These are phyloP conservation scores for Coptodon bakossiorum DNA, from an alignment of 2,113 vertebrate genomes.

Conservation along the genomic window DNA sequence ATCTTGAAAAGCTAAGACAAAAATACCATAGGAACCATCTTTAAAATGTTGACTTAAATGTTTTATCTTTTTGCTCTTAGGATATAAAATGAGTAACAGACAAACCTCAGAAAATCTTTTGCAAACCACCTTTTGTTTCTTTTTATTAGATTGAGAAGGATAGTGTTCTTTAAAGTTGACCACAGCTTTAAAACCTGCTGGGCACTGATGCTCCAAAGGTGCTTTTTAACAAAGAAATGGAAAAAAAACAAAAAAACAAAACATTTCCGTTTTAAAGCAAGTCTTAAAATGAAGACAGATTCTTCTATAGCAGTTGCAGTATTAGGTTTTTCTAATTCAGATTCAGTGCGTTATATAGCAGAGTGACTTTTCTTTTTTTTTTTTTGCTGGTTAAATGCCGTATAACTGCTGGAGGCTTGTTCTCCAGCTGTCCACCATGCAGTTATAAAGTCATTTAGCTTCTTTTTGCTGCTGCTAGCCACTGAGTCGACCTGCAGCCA, in stretches of 20 bases:
- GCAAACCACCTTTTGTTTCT: neutral
- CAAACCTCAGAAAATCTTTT: neutral
- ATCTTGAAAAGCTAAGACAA: neutral
- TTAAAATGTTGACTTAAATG: neutral
- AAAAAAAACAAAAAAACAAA: fast-evolving
- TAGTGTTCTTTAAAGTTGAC: neutral
- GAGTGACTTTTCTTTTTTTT: neutral
- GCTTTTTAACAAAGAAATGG: neutral
- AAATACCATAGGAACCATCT: neutral
- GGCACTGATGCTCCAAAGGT: neutral
- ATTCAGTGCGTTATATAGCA: neutral
- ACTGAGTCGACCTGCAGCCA: neutral
- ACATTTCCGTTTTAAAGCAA: neutral
- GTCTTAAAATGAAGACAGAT: neutral
- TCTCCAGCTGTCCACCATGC: neutral
- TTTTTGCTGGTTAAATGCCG: neutral
- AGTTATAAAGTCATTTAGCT: neutral
- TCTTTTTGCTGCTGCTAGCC: neutral
- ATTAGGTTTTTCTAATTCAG: neutral
- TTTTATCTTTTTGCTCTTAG: neutral
- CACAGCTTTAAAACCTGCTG: neutral
- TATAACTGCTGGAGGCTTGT: neutral
- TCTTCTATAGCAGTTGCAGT: neutral
- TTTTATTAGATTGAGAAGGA: neutral
- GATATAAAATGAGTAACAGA: neutral